Evolutionary conservation across 2,797 vertebrate genomes (phyloP).

Genomic region (Cirrhinus mrigala): DNA sequence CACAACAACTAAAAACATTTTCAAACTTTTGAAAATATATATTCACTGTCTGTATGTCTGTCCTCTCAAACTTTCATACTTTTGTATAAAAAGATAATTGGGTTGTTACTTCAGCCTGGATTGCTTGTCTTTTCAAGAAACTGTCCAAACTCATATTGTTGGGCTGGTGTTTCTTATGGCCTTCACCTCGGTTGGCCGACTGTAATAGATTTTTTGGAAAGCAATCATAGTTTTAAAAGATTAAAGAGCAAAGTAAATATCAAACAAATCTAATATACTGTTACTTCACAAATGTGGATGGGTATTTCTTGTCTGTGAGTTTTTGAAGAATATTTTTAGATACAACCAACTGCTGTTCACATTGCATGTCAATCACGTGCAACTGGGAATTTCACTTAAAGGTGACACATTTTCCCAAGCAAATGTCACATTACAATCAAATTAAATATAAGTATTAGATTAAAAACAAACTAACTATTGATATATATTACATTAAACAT

Average conservation of each 20-base stretch:
- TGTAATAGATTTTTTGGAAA: constrained; percentile 17
- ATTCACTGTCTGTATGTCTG: neutral
- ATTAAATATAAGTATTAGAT: too few species aligned
- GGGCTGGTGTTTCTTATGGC: neutral
- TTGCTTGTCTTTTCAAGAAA: constrained; percentile 1
- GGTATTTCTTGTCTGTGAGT: neutral
- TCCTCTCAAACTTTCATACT: neutral
- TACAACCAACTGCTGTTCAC: neutral
- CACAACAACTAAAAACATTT: neutral
- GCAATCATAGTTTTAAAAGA: neutral
- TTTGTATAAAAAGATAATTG: constrained; percentile 2
- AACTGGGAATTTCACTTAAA: too few species aligned
- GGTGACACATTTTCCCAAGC: too few species aligned
- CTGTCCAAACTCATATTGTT: neutral
- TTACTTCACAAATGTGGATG: neutral
- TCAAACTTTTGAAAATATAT: neutral
- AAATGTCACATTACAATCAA: too few species aligned
- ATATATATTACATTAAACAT: too few species aligned
- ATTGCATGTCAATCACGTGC: too few species aligned
- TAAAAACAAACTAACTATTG: too few species aligned
- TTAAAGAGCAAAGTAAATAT: constrained; percentile 6
- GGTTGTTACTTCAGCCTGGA: neutral
- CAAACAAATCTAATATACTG: neutral
- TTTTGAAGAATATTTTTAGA: neutral
- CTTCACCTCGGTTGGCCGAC: neutral